Base-by-base conservation (phyloP, 1,140 invertebrate species). In the Caerostris darwini region DNA sequence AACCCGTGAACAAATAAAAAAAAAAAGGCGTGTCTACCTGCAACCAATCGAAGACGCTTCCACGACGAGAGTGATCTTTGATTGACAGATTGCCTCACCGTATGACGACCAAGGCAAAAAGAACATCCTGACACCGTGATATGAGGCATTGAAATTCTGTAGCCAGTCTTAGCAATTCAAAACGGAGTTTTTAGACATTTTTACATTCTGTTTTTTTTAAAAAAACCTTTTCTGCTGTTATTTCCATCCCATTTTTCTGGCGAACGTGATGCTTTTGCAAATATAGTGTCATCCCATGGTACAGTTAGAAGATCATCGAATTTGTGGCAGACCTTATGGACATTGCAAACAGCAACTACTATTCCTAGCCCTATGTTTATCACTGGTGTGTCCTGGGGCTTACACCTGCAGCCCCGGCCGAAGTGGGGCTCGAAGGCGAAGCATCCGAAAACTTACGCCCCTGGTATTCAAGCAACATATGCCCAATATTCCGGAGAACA, bases 401-500 rank as follows among this genome's bases (percentile, higher is more conserved):
- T 53, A 88, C 12, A 81, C 94, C 94, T 99, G 98, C 96, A 98
- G 98, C 91, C 98, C 98, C 17, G 98, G 98, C 94, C 97, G 98
- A 95, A 98, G 98, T 93, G 97, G 97, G 93, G 97, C 97, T 67
- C 97, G 97, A 91, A 97, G 98, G 92, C 96, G 97, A 88, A 96
- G 97, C 88, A 97, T 97, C 89, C 97, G 98, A 95, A 99, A 99
- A 96, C 97, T 98, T 89, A 98, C 98, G 77, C 98, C 98, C 90
- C 97, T 99, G 94, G 98, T 99, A 89, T 98, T 98, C 96, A 98
- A 99, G 96, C 98, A 99, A 96, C 98, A 99, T 96, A 98, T 98
- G 95, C 99, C 99, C 77, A 99, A 99, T 96, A 97, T 99, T 95
- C 97, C 98, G 95, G 99, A 99, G 96, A 98, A 98, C 96, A 98